Base-by-base conservation (phyloP, 92 coral and sea anemone species). In the Muricea muricata region DNA sequence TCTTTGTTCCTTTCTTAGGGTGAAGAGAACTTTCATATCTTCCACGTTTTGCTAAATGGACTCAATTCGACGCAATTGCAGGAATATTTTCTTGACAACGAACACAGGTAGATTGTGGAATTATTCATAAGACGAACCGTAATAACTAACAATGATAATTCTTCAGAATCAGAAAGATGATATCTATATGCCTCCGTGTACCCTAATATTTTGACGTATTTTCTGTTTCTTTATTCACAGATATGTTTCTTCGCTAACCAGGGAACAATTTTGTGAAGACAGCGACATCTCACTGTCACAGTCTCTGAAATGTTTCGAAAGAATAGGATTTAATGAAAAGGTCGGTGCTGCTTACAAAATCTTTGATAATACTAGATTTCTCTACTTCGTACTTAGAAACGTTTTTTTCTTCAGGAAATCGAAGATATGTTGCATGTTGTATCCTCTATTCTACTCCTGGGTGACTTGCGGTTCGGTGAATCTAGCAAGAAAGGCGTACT, bases 401-500 rank as follows among this genome's bases (percentile, higher is more conserved):
- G 1, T 52, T 52, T 52, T 73, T 13, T 20, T 4, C 15, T 71
- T 4, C 50, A 75, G 80, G 80, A 75, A 48, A 75, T 75, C 29
- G 80, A 75, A 47, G 29, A 58, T 0, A 34, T 75, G 7, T 34
- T 75, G 3, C 25, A 34, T 10, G 20, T 75, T 5, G 20, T 75
- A 4, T 47, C 80, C 55, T 65, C 65, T 26, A 52, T 75, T n/a
- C 15, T 75, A 7, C 65, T 75, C n/a, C 41, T 75, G 21, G 80
- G 80, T 7, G 80, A 75, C 23, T 47, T 75, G 39, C 63, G 50
- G 55, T 75, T 75, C 50, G 80, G 65, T 28, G 25, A 75, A 30
- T 47, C 65, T 4, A 52, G n/a, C 11, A 48, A 48, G 35, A 57
- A 65, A 28, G 65, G 17, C 23, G 80, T 52, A 15, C 26, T 35